Base-by-base conservation (phyloP, 2,797 vertebrate species). In the Chrosomus eos region DNA sequence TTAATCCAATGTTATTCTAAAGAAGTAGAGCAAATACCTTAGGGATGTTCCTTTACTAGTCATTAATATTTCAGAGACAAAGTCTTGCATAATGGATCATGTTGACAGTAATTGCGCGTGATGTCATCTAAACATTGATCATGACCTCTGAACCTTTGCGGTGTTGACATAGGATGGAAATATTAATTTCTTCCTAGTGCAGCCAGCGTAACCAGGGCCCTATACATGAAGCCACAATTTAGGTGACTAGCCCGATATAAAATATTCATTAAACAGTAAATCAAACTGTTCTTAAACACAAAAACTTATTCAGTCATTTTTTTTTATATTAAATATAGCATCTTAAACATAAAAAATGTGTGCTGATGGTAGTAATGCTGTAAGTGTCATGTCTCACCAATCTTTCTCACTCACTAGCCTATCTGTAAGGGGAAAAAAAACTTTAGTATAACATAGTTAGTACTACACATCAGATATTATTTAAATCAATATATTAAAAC, bases 1-100 rank as follows among this genome's bases (percentile, higher is more conserved):
- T 55, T 18, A 18, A 48, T 55, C 5, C 9, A 82, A 33, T 48
- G 31, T n/a, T 4, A 45, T 33, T n/a, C 6, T 18, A 40, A 33
- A 60, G 6, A 67, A 66, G 10, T 55, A 23, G 62, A 79, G 40
- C 23, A 43, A 80, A 70, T 43, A 18, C 71, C 36, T 62, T 43
- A 19, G 72, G 72, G 77, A 84, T 40, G 76, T 75, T 33, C 18
- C 7, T 53, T 19, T 36, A 53, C 8, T 84, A 71, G 72, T 71
- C 68, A 89, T 87, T 71, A 89, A 89, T 89, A 86, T 86, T 89
- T 85, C 51, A 84, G 26, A 70, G 43, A 8, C 23, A 45, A 67
- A 16, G 18, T 16, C 51, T 43, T 82, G 31, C 66, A 78, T 83
- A 87, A 88, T 85, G 43, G 67, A 83, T 81, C 31, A 53, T 68